A percentile compares a stretch with the other conserved stretches of the same genome.
Conservation (phyloP, 2,797 vertebrate genomes). For the Lophotriccus pileatus region DNA sequence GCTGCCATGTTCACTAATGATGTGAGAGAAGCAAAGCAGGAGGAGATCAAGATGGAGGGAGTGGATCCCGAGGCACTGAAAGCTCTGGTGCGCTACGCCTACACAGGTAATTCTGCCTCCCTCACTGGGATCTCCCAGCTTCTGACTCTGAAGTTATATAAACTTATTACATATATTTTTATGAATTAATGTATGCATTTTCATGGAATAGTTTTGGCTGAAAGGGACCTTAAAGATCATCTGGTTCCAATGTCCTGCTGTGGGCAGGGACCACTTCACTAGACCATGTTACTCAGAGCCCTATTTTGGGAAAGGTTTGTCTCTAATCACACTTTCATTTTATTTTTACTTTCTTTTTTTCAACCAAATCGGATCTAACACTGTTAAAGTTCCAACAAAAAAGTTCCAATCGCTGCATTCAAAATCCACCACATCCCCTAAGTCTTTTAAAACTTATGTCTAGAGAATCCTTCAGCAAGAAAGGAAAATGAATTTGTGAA, state of each 20-base stretch:
- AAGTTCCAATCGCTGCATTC: not conserved
- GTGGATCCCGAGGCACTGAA: slow-evolving; percentile 91
- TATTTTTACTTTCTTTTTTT: not conserved
- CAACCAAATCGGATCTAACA: not conserved
- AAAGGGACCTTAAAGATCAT: not conserved
- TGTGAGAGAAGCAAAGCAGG: slow-evolving; percentile 92
- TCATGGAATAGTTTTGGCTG: too few species aligned
- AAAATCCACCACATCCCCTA: not conserved
- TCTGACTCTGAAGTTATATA: not conserved
- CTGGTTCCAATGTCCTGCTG: fast-evolving
- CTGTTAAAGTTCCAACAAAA: not conserved
- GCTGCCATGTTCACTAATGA: slow-evolving; percentile 98
- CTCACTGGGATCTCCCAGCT: not conserved
- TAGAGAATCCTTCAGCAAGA: not conserved
- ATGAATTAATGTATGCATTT: not conserved
- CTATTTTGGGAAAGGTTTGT: fast-evolving
- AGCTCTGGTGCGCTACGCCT: slow-evolving; percentile 93
- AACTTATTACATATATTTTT: not conserved
- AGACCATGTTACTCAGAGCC: not conserved
- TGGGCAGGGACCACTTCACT: not conserved
- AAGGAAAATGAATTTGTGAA: not conserved
- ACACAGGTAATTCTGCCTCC: slow-evolving; percentile 83
- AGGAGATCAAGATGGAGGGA: slow-evolving; percentile 98
- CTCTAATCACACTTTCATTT: not conserved
- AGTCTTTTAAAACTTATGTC: not conserved